These are phyloP conservation scores for Pachyseris speciosa DNA, from an alignment of 64 coral and sea anemone genomes.

Conservation along the genomic window DNA sequence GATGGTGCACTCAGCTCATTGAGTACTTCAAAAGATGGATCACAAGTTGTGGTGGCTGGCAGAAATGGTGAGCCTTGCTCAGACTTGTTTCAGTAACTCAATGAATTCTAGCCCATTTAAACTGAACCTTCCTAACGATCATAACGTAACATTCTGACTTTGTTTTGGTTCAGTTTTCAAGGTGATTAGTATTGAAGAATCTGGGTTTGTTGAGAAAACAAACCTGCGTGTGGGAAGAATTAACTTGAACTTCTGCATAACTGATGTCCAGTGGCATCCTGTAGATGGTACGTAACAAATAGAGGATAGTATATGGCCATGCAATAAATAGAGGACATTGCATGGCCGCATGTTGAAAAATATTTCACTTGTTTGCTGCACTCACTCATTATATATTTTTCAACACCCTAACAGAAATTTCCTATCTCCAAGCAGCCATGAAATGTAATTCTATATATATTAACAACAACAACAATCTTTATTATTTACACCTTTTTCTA, in stretches of 20 bases:
- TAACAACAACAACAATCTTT: too few relatives aligned
- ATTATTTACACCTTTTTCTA: too few relatives aligned
- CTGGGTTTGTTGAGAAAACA: conserved; percentile 83
- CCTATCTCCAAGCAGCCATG: too few relatives aligned
- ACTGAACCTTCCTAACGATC: neutral
- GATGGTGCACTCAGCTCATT: conserved; percentile 83
- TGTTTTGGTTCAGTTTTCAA: conserved; percentile 84
- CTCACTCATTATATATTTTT: too few relatives aligned
- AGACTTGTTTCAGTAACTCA: too few relatives aligned
- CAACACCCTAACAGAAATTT: too few relatives aligned
- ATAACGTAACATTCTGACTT: neutral
- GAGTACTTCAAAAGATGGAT: conserved; percentile 82
- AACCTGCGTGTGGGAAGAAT: conserved; percentile 92
- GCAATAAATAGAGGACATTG: too few relatives aligned
- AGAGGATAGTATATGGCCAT: too few relatives aligned
- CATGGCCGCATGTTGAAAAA: too few relatives aligned
- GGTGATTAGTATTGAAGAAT: conserved; percentile 82
- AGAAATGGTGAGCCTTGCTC: conserved; percentile 86
- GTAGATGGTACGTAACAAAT: conserved; percentile 95
- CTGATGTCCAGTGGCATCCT: conserved; percentile 97
- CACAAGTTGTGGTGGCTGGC: conserved; percentile 91
- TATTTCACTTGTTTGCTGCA: too few relatives aligned
- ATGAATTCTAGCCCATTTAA: too few relatives aligned
- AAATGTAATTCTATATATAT: too few relatives aligned
- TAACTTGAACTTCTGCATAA: conserved; percentile 95